Evolutionary conservation across 2,113 vertebrate genomes (phyloP).

Genomic region (Anthoscopus minutus): DNA sequence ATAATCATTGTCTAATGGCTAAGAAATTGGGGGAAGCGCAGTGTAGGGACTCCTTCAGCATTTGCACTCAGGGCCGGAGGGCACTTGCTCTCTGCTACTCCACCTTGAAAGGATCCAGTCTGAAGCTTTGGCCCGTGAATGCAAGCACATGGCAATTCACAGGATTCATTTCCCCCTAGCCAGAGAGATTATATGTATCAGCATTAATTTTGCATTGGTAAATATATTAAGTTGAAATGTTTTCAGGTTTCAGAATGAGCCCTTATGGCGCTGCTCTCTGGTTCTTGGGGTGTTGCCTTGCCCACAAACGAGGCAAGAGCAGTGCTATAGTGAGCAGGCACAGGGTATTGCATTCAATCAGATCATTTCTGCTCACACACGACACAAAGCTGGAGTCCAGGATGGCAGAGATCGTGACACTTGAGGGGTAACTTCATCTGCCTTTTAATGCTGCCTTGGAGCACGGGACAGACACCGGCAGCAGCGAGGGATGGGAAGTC

Average conservation of each 20-base stretch:
- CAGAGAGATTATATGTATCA: not conserved
- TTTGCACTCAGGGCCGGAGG: not conserved
- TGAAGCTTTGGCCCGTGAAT: not conserved
- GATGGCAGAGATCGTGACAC: fast-evolving
- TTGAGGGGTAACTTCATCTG: not conserved
- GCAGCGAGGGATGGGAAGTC: not conserved
- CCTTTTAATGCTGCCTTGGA: not conserved
- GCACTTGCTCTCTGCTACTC: not conserved
- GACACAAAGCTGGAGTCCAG: not conserved
- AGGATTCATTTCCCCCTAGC: not conserved
- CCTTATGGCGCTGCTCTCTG: not conserved
- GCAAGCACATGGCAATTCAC: not conserved
- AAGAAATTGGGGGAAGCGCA: fast-evolving
- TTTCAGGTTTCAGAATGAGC: not conserved
- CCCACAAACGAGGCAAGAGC: not conserved
- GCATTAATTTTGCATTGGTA: not conserved
- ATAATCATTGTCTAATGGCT: not conserved
- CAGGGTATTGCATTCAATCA: not conserved
- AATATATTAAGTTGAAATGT: not conserved
- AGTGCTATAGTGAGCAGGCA: fast-evolving
- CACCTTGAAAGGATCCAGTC: not conserved
- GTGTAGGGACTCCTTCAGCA: not conserved
- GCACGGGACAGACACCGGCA: fast-evolving
- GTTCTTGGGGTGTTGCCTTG: not conserved
- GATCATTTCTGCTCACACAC: not conserved